phyloP scores from a whole-genome alignment of 1,140 invertebrate species.

The Patella vulgata region DNA sequence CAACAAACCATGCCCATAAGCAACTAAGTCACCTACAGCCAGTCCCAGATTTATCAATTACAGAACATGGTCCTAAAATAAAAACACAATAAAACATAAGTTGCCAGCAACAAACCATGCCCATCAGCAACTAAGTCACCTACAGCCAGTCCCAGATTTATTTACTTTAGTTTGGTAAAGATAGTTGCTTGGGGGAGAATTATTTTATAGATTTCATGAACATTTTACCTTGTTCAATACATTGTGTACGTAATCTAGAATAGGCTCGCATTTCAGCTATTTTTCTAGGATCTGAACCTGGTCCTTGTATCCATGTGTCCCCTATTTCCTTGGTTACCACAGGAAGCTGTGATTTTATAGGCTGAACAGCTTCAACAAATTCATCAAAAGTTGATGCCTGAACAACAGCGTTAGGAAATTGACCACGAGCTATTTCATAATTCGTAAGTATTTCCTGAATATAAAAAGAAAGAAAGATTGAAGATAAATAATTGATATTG shows the following conservation, averaged over 20 bases:
- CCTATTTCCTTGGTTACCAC: conserved; percentile 51
- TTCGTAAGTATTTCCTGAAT: conserved; percentile 51
- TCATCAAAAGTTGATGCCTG: conserved; percentile 52
- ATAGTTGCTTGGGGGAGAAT: too few relatives aligned
- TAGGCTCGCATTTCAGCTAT: conserved; percentile 43
- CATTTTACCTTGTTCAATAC: conserved; percentile 31
- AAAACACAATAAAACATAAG: too few relatives aligned
- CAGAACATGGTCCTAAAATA: too few relatives aligned
- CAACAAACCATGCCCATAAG: too few relatives aligned
- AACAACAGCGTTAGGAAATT: conserved; percentile 51
- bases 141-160: too few relatives aligned
- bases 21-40: too few relatives aligned
- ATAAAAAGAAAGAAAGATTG: conserved; percentile 4
- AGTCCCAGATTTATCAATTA: too few relatives aligned
- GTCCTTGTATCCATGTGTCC: conserved; percentile 62
- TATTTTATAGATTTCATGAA: too few relatives aligned
- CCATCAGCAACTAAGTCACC: too few relatives aligned
- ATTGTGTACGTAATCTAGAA: conserved; percentile 27
- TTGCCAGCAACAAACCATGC: too few relatives aligned
- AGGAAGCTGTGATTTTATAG: conserved; percentile 36
- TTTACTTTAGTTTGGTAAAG: too few relatives aligned
- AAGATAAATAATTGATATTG: too few relatives aligned
- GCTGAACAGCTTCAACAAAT: conserved; percentile 41
- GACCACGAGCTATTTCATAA: conserved; percentile 50
- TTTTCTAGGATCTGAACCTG: conserved; percentile 58